Conservation (phyloP, 2,888 invertebrate genomes). For the Caenorhabditis sinica region DNA sequence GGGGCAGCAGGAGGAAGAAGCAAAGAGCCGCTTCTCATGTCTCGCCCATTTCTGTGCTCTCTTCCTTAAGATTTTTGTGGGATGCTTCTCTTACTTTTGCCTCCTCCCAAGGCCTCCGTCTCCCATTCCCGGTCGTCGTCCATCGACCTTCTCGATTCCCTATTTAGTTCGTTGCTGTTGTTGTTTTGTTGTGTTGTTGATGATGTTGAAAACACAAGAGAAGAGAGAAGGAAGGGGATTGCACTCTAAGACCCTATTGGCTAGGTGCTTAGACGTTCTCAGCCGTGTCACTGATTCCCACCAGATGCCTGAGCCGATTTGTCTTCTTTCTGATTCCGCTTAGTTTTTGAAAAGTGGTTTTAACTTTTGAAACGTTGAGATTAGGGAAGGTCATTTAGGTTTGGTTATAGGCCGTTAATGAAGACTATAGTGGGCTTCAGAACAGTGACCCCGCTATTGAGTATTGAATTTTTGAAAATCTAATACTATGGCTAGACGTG, state of each 20-base stretch:
- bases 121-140: conserved; percentile 13
- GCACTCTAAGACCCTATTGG: background rate
- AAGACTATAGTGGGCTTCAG: too few species aligned
- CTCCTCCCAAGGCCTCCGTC: conserved; percentile 1
- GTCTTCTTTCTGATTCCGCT: background rate
- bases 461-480: too few species aligned
- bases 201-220: too few species aligned
- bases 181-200: conserved; percentile 11
- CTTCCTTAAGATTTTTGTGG: conserved; percentile 49
- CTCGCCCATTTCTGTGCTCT: conserved; percentile 46
- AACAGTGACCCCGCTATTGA: too few species aligned
- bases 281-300: background rate
- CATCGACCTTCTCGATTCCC: conserved; percentile 25
- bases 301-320: conserved; percentile 16
- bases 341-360: background rate
- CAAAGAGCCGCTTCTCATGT: conserved; percentile 58
- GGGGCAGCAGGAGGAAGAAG: conserved; percentile 40
- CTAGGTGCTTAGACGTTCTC: conserved; percentile 15
- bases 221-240: conserved; percentile 10
- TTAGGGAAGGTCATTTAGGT: background rate
- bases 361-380: background rate
- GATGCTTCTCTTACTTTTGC: conserved; percentile 38
- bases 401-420: too few species aligned
- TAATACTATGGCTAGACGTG: too few species aligned
- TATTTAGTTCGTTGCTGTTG: conserved; percentile 26